These are phyloP conservation scores for Shinisaurus crocodilurus DNA, from an alignment of 2,113 vertebrate genomes.

Conservation along the genomic window DNA sequence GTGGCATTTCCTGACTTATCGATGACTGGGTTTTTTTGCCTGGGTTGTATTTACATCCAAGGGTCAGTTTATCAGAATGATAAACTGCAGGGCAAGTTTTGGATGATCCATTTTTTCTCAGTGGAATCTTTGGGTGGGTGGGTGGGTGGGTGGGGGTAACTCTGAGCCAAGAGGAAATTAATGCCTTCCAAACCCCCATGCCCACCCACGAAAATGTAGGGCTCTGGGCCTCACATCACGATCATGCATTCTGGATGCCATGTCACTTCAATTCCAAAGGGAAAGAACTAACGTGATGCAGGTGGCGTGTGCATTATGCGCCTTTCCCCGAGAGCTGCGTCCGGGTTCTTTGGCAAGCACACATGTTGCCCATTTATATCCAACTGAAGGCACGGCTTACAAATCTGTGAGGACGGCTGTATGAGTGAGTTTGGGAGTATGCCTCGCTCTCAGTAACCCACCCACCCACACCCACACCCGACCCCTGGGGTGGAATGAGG, in stretches of 20 bases:
- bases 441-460: background rate
- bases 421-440: background rate
- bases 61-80: background rate
- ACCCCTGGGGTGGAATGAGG: background rate
- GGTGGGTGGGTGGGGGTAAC: too few relatives aligned
- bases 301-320: slow-evolving; percentile 21
- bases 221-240: background rate
- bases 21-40: background rate
- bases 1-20: background rate
- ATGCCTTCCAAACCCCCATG: background rate
- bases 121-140: background rate
- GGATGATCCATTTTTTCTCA: background rate
- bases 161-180: slow-evolving; percentile 37
- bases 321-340: slow-evolving; percentile 23
- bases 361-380: slow-evolving; percentile 34
- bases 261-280: slow-evolving; percentile 8
- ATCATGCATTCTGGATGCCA: slow-evolving; percentile 2
- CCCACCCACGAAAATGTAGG: background rate
- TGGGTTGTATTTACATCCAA: slow-evolving; percentile 6
- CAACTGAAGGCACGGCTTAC: slow-evolving; percentile 34
- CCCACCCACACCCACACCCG: too few relatives aligned
- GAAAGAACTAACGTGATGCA: background rate
- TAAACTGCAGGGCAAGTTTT: background rate
- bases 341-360: slow-evolving; percentile 14
- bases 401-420: slow-evolving; percentile 14